Evolutionary conservation across 2,888 invertebrate species (phyloP).

Genomic region (Scaptomyza tumidula): DNA sequence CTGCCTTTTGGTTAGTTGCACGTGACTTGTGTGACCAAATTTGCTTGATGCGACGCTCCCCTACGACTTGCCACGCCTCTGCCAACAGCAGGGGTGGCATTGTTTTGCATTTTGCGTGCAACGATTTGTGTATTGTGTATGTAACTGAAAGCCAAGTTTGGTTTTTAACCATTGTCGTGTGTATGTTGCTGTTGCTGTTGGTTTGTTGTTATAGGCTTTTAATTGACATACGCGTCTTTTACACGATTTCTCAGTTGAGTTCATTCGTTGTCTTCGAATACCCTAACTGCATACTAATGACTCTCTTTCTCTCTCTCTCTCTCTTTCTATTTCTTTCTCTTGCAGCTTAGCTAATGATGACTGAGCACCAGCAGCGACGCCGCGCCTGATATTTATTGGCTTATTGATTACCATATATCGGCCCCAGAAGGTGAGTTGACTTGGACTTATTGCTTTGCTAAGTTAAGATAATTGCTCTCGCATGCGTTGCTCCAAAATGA

Average conservation of each 20-base stretch:
- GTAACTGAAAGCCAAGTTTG: constrained; percentile 41
- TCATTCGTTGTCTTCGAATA: constrained; percentile 27
- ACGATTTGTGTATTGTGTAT: constrained; percentile 65
- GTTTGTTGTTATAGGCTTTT: constrained; percentile 70
- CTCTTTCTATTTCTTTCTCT: constrained; percentile 21
- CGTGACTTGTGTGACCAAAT: constrained; percentile 74
- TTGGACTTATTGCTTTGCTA: constrained; percentile 65
- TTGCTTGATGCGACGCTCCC: constrained; percentile 10
- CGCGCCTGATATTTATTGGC: constrained; percentile 53
- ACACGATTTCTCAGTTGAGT: constrained; percentile 71
- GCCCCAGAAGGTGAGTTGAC: constrained; percentile 60
- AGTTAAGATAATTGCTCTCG: constrained; percentile 66
- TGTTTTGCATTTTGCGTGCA: constrained; percentile 78
- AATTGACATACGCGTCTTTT: constrained; percentile 75
- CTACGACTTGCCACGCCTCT: constrained; percentile 5
- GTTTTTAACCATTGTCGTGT: constrained; percentile 45
- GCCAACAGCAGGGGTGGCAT: constrained; percentile 1
- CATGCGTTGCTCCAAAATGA: constrained; percentile 54
- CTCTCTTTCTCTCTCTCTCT: constrained; percentile 20
- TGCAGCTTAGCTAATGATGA: constrained; percentile 53
- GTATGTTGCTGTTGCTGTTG: constrained; percentile 11
- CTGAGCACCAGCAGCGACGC: constrained; percentile 26
- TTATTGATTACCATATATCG: constrained; percentile 49
- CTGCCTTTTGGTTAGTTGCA: constrained; percentile 51
- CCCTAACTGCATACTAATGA: constrained; percentile 68